A percentile compares a stretch with the other conserved stretches of the same genome.
Conservation (phyloP, 2,888 invertebrate genomes). For the Malachius bipustulatus region DNA sequence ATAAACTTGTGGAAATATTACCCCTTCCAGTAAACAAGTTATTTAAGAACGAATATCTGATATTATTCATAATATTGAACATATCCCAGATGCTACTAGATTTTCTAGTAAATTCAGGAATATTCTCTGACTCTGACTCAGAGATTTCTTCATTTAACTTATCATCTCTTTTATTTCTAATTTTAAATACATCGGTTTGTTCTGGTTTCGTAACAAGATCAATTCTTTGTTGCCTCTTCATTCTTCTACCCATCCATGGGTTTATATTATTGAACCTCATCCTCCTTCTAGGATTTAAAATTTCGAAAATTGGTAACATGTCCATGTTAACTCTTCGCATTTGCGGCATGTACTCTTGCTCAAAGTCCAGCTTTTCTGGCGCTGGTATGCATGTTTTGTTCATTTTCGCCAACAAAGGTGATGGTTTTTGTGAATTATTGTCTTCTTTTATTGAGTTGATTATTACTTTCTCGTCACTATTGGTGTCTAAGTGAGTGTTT, state of each 20-base stretch:
- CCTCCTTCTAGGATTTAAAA: not conserved
- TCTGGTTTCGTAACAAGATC: constrained; percentile 21
- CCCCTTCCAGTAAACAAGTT: too few species aligned
- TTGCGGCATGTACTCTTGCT: not conserved
- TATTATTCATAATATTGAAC: too few species aligned
- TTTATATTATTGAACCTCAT: constrained; percentile 3
- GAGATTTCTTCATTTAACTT: too few species aligned
- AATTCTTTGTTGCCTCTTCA: constrained; percentile 8
- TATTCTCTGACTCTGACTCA: too few species aligned
- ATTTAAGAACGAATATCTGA: too few species aligned
- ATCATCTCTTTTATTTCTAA: constrained; percentile 23
- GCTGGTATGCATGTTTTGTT: too few species aligned
- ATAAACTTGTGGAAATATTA: too few species aligned
- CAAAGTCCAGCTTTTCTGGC: too few species aligned
- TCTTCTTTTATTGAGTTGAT: constrained; percentile 13
- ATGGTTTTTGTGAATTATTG: constrained; percentile 1
- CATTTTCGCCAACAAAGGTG: too few species aligned
- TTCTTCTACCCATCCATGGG: not conserved
- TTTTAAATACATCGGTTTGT: constrained; percentile 27
- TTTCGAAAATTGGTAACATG: not conserved
- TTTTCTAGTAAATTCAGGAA: too few species aligned
- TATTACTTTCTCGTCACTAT: constrained; percentile 8
- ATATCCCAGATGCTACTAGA: too few species aligned
- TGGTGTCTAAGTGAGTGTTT: too few species aligned
- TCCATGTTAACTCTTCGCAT: not conserved